These are phyloP conservation scores for Tapera naevia DNA, from an alignment of 2,797 vertebrate genomes.

Conservation along the genomic window DNA sequence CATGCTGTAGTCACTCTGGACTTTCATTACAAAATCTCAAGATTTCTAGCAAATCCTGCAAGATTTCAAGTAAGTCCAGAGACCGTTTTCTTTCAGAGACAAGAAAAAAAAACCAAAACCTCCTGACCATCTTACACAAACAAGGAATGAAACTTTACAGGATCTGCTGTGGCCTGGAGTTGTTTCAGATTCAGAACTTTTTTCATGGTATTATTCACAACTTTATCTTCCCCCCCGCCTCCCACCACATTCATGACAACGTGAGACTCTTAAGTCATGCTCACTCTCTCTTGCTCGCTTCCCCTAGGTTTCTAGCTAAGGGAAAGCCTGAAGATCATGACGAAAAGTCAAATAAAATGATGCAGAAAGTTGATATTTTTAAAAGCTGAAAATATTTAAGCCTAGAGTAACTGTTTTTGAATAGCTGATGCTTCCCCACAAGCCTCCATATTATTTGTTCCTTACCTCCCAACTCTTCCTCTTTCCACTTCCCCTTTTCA, in stretches of 20 bases:
- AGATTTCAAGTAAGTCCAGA: background rate
- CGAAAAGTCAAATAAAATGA: background rate
- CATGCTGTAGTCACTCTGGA: background rate
- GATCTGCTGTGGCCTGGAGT: background rate
- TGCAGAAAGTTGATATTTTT: background rate
- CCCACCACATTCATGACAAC: background rate
- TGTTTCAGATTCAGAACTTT: background rate
- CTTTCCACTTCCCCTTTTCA: conserved; percentile 4
- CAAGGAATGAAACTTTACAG: background rate
- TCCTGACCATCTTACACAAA: conserved; percentile 19
- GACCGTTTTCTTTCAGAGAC: background rate
- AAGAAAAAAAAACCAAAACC: background rate
- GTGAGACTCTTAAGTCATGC: background rate
- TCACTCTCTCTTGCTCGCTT: background rate
- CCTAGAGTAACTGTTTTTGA: background rate
- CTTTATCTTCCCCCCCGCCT: background rate
- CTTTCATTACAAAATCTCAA: background rate
- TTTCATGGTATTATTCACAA: background rate
- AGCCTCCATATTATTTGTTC: background rate
- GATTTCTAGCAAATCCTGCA: background rate
- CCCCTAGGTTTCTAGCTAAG: background rate
- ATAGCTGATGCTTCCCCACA: background rate
- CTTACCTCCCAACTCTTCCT: background rate
- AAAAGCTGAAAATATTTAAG: background rate
- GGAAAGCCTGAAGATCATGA: background rate